Evolutionary conservation across 2,888 invertebrate species (phyloP).

Genomic region (Rhingia campestris): DNA sequence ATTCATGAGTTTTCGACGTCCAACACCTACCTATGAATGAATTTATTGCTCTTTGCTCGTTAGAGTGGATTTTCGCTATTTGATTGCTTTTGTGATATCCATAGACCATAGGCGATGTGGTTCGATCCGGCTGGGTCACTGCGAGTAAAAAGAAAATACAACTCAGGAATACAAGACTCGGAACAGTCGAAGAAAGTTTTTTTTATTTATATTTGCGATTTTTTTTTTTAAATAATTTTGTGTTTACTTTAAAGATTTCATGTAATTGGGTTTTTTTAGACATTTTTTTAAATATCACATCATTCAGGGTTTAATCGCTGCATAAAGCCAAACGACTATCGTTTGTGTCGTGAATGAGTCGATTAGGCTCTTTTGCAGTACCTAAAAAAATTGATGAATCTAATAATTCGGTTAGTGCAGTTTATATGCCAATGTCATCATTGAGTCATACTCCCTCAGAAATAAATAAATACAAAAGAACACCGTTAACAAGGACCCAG

Average conservation of each 20-base stretch:
- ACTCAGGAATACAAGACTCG: constrained; percentile 27
- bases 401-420: too few relatives aligned
- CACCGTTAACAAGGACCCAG: too few relatives aligned
- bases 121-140: neutral
- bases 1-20: constrained; percentile 69
- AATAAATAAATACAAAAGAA: too few relatives aligned
- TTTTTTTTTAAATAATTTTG: constrained; percentile 23
- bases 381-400: too few relatives aligned
- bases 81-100: constrained; percentile 56
- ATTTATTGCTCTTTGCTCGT: constrained; percentile 64
- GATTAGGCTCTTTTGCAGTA: too few relatives aligned
- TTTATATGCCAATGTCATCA: too few relatives aligned
- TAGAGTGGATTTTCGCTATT: constrained; percentile 61
- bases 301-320: neutral
- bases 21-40: constrained; percentile 71
- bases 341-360: too few relatives aligned
- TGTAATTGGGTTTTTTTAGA: neutral
- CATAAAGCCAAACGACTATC: neutral
- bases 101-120: neutral
- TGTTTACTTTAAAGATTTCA: constrained; percentile 3
- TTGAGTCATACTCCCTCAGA: too few relatives aligned
- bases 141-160: neutral
- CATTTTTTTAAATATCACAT: neutral
- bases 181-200: constrained; percentile 25
- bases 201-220: constrained; percentile 31